These are phyloP conservation scores for Eremophila alpestris DNA, from an alignment of 2,797 vertebrate genomes.

Conservation along the genomic window DNA sequence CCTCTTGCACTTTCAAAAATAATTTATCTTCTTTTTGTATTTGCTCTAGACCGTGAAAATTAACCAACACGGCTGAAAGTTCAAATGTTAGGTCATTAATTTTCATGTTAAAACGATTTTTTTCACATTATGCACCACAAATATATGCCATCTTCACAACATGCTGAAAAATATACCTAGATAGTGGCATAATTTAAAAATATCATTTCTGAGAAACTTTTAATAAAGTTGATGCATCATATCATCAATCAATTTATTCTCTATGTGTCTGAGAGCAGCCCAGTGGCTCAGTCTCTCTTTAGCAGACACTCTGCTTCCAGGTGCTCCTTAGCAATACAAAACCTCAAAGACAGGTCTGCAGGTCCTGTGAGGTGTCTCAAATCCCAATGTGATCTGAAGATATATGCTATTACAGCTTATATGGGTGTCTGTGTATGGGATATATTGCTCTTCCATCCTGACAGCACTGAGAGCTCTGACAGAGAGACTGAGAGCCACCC, in stretches of 20 bases:
- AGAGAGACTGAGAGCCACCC: neutral
- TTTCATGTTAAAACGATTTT: constrained; percentile 30
- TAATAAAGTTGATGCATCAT: neutral
- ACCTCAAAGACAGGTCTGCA: neutral
- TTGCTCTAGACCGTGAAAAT: constrained; percentile 31
- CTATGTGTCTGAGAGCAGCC: neutral
- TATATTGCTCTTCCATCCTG: neutral
- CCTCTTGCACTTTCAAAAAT: neutral
- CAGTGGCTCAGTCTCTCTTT: neutral
- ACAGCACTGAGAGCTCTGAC: neutral
- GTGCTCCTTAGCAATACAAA: neutral
- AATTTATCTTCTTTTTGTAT: constrained; percentile 51
- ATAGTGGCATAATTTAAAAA: neutral
- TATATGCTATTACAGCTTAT: neutral
- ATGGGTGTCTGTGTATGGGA: neutral
- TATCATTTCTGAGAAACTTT: neutral
- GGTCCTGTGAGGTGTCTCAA: neutral
- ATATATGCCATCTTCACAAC: neutral
- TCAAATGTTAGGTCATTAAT: constrained; percentile 62
- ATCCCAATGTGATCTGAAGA: neutral
- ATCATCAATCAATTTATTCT: constrained; percentile 4
- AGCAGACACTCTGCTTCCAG: neutral
- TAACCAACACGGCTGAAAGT: constrained; percentile 50
- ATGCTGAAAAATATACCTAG: neutral
- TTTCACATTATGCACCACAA: constrained; percentile 8